Evolutionary conservation across 2,113 vertebrate genomes (phyloP), one percentile per base, ranked within the genome.

Genomic region (Heptranchias perlo): DNA sequence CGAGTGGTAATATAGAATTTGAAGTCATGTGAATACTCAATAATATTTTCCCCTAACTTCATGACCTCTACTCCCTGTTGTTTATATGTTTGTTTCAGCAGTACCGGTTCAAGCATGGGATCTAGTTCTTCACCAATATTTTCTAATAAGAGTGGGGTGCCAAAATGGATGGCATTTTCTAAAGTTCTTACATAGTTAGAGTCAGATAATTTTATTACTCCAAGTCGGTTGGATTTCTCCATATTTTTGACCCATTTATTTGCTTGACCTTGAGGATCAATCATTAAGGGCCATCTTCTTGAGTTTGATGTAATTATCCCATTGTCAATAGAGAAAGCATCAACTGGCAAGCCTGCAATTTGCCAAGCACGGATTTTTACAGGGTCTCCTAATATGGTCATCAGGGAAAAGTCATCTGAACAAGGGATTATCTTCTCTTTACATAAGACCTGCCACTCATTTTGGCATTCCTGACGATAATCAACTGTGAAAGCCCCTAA

Each of bases 201-300:
- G 93, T 99, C 99, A 0, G 99, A 98, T 54, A 98, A 97, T 96
- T 99, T 99, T 97, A 99, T 98, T 95, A 98, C 97, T 1, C 97
- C 97, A 18, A 99, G 97, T 67, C 97, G 98, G 96, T 99, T 99
- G 0, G 28, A 96, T 96, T 98, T 99, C 97, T 99, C 99, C 99
- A 99, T 98, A 96, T 99, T 99, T 96, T 99, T 99, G 96, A 99
- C 96, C 99, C 99, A 99, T 62, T 99, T 99, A 97, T 99, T 99
- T 96, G 99, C 99, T 97, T 99, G 99, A 49, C 98, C 98, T 97
- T 99, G 99, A 96, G 99, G 99, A 96, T 99, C 99, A 89, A 99
- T 99, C 98, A 99, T 99, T 73, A 99, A 97, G 73, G 99, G 97
- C 99, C 99, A 99, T 3, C 98, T 98, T 47, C 98, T 98, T 7